A percentile compares a stretch with the other conserved stretches of the same genome.
phyloP scores from a whole-genome alignment of 2,888 invertebrate species.

The Dynastes hyllus region DNA sequence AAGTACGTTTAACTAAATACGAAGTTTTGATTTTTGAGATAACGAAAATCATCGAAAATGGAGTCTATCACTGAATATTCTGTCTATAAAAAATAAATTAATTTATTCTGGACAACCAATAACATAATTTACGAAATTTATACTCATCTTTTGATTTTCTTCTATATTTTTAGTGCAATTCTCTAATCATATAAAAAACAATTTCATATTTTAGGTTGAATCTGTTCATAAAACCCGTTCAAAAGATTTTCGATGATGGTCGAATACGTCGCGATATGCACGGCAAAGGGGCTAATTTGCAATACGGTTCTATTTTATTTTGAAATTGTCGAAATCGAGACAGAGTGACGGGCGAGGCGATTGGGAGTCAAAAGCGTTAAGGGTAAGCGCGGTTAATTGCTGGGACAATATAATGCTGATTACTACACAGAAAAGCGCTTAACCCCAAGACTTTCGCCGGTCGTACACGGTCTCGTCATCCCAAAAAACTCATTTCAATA shows the following conservation, averaged over 20 bases:
- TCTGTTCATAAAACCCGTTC: neutral
- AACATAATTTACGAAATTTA: no score
- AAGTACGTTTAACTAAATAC: no score
- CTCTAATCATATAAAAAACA: no score
- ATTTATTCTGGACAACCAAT: no score
- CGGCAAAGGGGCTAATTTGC: constrained; percentile 32
- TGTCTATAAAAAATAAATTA: no score
- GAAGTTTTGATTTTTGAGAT: no score
- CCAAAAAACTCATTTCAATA: constrained; percentile 47
- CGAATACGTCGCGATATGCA: constrained; percentile 2
- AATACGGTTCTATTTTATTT: constrained; percentile 32
- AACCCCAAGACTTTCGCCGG: constrained; percentile 61
- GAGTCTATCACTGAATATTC: no score
- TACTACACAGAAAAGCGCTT: constrained; percentile 68
- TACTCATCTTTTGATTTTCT: no score
- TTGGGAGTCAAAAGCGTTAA: constrained; percentile 45
- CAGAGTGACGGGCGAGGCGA: constrained; percentile 40
- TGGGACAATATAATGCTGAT: constrained; percentile 65
- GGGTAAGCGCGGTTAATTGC: constrained; percentile 63
- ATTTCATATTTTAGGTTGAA: neutral
- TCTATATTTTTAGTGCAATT: no score
- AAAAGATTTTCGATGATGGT: constrained; percentile 18
- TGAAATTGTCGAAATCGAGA: constrained; percentile 40
- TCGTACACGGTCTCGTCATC: constrained; percentile 46
- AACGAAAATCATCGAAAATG: no score